Conservation (phyloP, 2,888 invertebrate species). For the Drosophila rubida region DNA sequence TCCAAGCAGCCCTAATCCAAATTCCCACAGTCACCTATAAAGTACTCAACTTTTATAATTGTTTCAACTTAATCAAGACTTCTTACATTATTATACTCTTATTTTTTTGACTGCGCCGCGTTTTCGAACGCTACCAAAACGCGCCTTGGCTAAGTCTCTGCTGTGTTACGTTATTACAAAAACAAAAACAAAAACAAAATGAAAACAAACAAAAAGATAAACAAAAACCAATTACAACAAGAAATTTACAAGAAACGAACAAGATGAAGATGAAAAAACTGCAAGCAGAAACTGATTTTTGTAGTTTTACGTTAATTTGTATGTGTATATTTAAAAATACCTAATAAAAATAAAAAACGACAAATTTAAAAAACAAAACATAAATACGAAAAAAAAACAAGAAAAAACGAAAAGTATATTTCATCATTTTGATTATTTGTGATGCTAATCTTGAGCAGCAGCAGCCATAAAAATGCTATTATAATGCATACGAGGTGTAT, state of each 20-base stretch:
- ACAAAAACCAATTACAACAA: constrained; percentile 21
- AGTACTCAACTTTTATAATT: constrained; percentile 40
- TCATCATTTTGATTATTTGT: constrained; percentile 49
- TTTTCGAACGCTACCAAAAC: constrained; percentile 38
- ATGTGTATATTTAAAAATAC: constrained; percentile 81
- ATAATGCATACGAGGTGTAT: constrained; percentile 38
- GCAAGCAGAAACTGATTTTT: constrained; percentile 69
- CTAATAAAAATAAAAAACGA: constrained; percentile 66
- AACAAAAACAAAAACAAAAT: constrained; percentile 51
- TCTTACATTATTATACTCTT: constrained; percentile 48
- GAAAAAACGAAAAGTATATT: constrained; percentile 48
- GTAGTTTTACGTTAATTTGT: constrained; percentile 81
- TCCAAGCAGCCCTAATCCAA: constrained; percentile 56
- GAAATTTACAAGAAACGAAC: constrained; percentile 40
- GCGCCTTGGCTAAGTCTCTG: constrained; percentile 78
- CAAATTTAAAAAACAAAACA: constrained; percentile 39
- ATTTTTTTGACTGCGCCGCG: constrained; percentile 60
- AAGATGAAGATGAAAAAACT: constrained; percentile 37
- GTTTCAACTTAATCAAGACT: constrained; percentile 62
- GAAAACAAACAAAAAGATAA: constrained; percentile 34
- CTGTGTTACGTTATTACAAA: constrained; percentile 84
- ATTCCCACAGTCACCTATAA: constrained; percentile 53
- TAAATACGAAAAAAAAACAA: constrained; percentile 46
- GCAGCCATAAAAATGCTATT: constrained; percentile 52
- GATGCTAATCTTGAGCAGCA: constrained; percentile 40